Conservation (phyloP, 2,888 invertebrate genomes). For the Frankliniella fusca region DNA sequence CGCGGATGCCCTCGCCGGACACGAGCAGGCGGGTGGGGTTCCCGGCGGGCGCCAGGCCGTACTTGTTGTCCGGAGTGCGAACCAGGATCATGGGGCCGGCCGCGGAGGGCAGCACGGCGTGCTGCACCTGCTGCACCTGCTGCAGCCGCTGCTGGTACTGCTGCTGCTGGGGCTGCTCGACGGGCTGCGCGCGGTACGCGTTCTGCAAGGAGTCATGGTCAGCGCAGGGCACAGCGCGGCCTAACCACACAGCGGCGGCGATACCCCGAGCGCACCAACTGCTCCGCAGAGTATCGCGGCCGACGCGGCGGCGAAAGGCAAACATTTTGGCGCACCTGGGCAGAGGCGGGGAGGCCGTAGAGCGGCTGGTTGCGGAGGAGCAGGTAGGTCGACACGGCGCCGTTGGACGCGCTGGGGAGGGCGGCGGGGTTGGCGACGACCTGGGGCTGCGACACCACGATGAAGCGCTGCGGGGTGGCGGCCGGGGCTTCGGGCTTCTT, state of each 20-base stretch:
- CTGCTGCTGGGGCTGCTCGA: neutral
- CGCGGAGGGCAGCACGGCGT: neutral
- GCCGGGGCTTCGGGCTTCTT: conserved; percentile 2
- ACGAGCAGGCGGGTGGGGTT: conserved; percentile 4
- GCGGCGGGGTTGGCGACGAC: conserved; percentile 33
- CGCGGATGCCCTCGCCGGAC: conserved; percentile 19
- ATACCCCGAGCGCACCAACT: neutral
- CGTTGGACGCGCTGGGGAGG: conserved; percentile 36
- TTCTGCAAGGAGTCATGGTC: neutral
- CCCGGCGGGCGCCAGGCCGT: neutral
- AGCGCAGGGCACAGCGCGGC: neutral
- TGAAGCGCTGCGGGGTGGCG: neutral
- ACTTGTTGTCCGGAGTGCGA: conserved; percentile 13
- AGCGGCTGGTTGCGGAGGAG: conserved; percentile 36
- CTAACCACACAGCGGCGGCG: neutral
- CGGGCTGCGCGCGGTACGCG: neutral
- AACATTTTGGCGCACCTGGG: neutral
- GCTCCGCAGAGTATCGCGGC: neutral
- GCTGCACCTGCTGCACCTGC: neutral
- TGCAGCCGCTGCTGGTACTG: neutral
- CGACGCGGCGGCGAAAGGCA: neutral
- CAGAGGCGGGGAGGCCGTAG: neutral
- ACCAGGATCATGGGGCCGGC: conserved; percentile 10
- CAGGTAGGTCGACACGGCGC: conserved; percentile 38
- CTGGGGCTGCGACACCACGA: conserved; percentile 14